Evolutionary conservation across 2,888 invertebrate species (phyloP).

Genomic region (Ochlodes sylvanus): DNA sequence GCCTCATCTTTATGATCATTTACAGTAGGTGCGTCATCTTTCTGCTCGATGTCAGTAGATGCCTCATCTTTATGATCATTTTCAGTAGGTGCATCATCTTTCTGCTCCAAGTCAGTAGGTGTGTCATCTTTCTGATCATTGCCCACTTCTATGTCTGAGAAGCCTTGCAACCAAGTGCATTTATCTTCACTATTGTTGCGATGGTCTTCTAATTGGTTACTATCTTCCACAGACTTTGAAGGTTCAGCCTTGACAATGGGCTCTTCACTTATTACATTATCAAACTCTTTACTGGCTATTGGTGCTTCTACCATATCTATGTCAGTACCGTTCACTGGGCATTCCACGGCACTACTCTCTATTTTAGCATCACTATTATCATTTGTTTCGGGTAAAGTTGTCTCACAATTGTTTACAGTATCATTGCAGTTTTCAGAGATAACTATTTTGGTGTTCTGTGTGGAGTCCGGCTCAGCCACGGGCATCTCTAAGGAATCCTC

Average conservation of each 20-base stretch:
- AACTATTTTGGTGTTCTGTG: slow-evolving; percentile 46
- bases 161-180: slow-evolving; percentile 49
- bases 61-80: background rate
- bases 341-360: slow-evolving; percentile 28
- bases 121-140: slow-evolving; percentile 18
- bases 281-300: slow-evolving; percentile 27
- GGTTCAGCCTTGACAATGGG: slow-evolving; percentile 37
- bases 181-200: slow-evolving; percentile 57
- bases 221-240: slow-evolving; percentile 44
- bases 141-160: slow-evolving; percentile 50
- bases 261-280: slow-evolving; percentile 40
- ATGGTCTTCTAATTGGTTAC: slow-evolving; percentile 47
- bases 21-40: background rate
- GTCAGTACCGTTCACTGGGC: slow-evolving; percentile 52
- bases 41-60: background rate
- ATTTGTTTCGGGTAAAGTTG: slow-evolving; percentile 46
- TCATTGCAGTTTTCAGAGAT: slow-evolving; percentile 35
- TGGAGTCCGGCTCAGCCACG: slow-evolving; percentile 30
- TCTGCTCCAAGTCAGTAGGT: background rate
- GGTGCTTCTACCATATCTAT: slow-evolving; percentile 48
- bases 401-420: slow-evolving; percentile 24
- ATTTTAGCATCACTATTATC: slow-evolving; percentile 35
- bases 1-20: background rate
- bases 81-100: too few species aligned
- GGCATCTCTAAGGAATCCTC: slow-evolving; percentile 63